Conservation (phyloP, 2,113 vertebrate genomes). For the Camelus bactrianus region DNA sequence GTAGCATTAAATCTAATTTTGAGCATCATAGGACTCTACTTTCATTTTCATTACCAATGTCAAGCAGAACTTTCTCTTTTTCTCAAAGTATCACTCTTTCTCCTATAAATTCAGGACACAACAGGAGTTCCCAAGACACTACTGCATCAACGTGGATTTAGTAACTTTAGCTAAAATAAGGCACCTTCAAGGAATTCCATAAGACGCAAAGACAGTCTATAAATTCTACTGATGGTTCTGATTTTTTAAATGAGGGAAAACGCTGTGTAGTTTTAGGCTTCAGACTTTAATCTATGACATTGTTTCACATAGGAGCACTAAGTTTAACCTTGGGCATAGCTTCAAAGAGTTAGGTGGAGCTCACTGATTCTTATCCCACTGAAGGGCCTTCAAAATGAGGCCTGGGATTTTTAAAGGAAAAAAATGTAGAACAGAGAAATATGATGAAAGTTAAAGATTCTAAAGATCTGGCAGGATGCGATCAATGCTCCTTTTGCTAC, state of each 20-base stretch:
- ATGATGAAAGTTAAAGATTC: background rate
- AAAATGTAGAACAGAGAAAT: background rate
- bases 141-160: background rate
- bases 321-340: background rate
- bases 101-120: conserved; percentile 19
- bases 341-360: conserved; percentile 11
- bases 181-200: background rate
- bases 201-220: conserved; percentile 18
- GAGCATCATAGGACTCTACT: background rate
- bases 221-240: background rate
- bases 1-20: conserved; percentile 16
- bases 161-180: background rate
- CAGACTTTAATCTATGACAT: conserved; percentile 26
- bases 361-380: conserved; percentile 19
- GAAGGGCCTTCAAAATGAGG: conserved; percentile 1
- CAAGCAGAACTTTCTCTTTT: background rate
- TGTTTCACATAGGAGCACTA: background rate
- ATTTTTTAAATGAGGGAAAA: conserved; percentile 58
- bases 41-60: conserved; percentile 5
- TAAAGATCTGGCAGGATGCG: conserved; percentile 6
- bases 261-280: background rate
- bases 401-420: conserved; percentile 28
- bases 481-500: conserved; percentile 33
- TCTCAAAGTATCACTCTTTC: background rate
- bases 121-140: background rate